phyloP scores from a whole-genome alignment of 2,113 vertebrate genomes.

The Heterotilapia buettikoferi region DNA sequence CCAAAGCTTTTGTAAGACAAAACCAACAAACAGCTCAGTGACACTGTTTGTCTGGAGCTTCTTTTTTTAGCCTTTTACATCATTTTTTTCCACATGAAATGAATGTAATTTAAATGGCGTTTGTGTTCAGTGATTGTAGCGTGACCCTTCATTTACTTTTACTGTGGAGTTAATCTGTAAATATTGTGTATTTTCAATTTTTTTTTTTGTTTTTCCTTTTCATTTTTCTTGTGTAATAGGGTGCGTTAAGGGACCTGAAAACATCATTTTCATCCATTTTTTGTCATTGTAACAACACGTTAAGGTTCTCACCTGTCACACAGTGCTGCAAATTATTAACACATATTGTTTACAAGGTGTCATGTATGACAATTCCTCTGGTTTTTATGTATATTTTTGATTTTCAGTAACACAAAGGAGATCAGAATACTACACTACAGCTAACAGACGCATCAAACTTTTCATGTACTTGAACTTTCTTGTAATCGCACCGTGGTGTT shows the following conservation, averaged over 20 bases:
- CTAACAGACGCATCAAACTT: background rate
- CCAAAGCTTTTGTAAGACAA: background rate
- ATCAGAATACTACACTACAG: conserved; percentile 35
- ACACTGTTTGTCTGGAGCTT: background rate
- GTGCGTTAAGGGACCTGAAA: conserved; percentile 49
- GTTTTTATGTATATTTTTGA: conserved; percentile 84
- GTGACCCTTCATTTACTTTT: background rate
- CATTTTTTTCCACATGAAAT: background rate
- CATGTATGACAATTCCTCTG: conserved; percentile 54
- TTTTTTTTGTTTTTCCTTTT: background rate
- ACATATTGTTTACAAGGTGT: conserved; percentile 63
- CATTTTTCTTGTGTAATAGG: conserved; percentile 6
- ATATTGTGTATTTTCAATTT: background rate
- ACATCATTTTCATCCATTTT: background rate
- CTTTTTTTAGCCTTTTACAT: background rate
- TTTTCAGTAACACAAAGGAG: conserved; percentile 45
- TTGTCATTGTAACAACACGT: background rate
- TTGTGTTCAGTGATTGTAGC: background rate
- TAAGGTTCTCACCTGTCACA: conserved; percentile 12
- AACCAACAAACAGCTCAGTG: background rate
- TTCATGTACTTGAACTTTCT: conserved; percentile 64
- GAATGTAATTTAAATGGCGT: conserved; percentile 23
- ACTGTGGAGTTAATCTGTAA: conserved; percentile 20
- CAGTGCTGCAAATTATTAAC: background rate
- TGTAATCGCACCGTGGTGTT: background rate